Base-by-base conservation (phyloP, 2,113 vertebrate species). In the Platichthys flesus region DNA sequence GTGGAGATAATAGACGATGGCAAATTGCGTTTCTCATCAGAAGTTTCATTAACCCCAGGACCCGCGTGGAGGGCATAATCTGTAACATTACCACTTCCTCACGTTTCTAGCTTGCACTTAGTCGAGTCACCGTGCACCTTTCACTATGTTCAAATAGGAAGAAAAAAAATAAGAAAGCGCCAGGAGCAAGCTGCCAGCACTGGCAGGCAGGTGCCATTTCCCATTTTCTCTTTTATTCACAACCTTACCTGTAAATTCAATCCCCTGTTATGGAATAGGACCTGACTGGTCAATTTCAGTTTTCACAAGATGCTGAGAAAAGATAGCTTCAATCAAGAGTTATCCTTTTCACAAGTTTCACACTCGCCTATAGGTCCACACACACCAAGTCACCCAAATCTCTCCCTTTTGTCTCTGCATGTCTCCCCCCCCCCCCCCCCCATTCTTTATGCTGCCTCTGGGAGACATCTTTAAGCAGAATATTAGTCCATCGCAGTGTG, bases 11-110 rank as follows among this genome's bases (percentile, higher is more conserved):
- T 93, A 91, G 92, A 93, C 81, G 74, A 81, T 88, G 91, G 92
- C 85, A 93, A 94, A 95, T 93, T 93, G 93, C 87, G 52, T 91
- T 93, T 94, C 93, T 94, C 93, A 93, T 95, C 94, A 94, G 92
- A 90, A 91, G 90, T 95, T 94, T 94, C 93, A 95, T 94, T 95
- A 95, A 94, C 94, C 94, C 89, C 71, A 31, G 66, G 93, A 94
- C 93, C 93, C 55, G 76, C 81, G 59, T 76, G 84, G 88, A 94
- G 88, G 91, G 87, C 86, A 90, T 94, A 93, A 94, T 94, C 94
- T 94, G 92, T 87, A 94, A 92, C 93, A 95, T 94, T 94, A 92
- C 91, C 86, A 87, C 85, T 93, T 93, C 73, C 88, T 91, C 94
- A 94, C 92, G 93, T 90, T 89, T 85, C 89, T 23, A 54, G 71